phyloP scores from a whole-genome alignment of 2,888 invertebrate genomes.

The Aleiodes testaceus region DNA sequence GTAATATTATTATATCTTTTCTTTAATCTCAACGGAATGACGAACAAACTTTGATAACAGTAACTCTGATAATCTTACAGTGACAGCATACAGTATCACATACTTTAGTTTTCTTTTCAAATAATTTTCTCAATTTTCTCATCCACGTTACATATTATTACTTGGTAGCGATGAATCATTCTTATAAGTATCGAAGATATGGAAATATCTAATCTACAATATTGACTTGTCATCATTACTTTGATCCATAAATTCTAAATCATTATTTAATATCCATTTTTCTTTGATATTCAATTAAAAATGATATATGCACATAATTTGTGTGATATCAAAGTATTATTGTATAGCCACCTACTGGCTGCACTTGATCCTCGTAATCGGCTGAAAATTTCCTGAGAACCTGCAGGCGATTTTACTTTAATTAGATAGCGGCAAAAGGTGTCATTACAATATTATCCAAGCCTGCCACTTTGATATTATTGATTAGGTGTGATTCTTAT shows the following conservation, averaged over 20 bases:
- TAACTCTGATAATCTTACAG: no score
- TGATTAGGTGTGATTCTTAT: conserved; percentile 39
- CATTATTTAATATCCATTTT: conserved; percentile 2
- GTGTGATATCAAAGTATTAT: no score
- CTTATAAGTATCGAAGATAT: conserved; percentile 9
- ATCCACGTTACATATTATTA: conserved; percentile 19
- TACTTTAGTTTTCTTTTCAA: neutral
- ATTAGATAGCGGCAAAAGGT: conserved; percentile 35
- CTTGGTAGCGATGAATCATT: conserved; percentile 24
- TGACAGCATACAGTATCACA: neutral
- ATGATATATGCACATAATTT: no score
- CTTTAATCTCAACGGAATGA: conserved; percentile 6
- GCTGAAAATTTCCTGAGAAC: neutral
- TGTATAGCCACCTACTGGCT: no score
- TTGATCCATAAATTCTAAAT: conserved; percentile 24
- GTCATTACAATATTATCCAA: conserved; percentile 37
- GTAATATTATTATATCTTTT: no score
- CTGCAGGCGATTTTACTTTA: conserved; percentile 18
- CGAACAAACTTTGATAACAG: neutral
- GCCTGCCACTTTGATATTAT: conserved; percentile 40
- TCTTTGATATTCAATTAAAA: neutral
- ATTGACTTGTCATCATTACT: conserved; percentile 2
- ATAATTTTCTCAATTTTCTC: conserved; percentile 12
- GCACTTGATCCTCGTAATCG: neutral
- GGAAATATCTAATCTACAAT: conserved; percentile 26